Evolutionary conservation across 2,888 invertebrate species (phyloP), one percentile per base, ranked within the genome.

Genomic region (Acrocyrtus sp.): DNA sequence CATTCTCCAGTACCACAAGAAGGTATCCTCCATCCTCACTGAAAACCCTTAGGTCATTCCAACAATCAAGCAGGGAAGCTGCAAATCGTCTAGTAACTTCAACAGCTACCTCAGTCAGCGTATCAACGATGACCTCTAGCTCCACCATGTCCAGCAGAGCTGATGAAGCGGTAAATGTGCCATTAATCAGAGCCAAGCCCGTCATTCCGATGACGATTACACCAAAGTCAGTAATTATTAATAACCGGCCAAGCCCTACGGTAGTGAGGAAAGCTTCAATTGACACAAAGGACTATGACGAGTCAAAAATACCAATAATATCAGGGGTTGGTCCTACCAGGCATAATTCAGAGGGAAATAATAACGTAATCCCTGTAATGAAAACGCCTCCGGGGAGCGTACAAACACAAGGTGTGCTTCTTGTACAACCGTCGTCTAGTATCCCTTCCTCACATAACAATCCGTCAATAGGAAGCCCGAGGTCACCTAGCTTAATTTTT

Each of bases 391-490:
- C 70, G 3, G 29, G 65, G 17, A 67, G 73, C 29, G 65, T 70
- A 12, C 70, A 69, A 51, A 72, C 61, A 29, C 66, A 69, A 51
- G 67, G 56, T 3, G 62, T 65, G 6, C 41, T 56, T 60, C 60
- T 69, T 26, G 57, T 65, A 53, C 76, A 57, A 74, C 74, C 58
- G 57, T 73, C 12, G 26, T 70, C 65, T 66, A 8, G 74, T 56
- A 50, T 51, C 43, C 60, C 61, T 24, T 48, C 62, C 10, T 24
- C 77, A 21, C 34, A 61, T 26, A 61, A 69, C 19, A 67, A 53
- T 29, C 72, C 68, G 47, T 17, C 34, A 15, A 12, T 63, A 17
- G 88, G 87, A 76, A 87, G 15, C 39, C 74, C 54, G 22, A 50
- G 54, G 10, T 51, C 75, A 19, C 79, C 77, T 4, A 81, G 79